Evolutionary conservation across 2,113 vertebrate species (phyloP).

Genomic region (Herpetotheres cachinnans): DNA sequence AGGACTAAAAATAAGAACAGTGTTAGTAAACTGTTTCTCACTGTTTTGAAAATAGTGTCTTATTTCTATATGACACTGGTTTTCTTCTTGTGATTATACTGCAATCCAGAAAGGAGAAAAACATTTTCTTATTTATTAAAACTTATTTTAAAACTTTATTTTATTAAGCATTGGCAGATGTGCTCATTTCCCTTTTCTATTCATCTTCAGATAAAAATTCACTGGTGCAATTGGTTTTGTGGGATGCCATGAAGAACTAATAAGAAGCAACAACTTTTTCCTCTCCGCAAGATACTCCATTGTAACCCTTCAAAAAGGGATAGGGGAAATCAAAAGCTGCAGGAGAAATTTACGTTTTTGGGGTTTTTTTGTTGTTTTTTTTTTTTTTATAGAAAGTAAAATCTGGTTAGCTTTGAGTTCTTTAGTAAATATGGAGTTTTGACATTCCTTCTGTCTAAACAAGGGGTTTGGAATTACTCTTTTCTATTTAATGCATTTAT

Average conservation of each 20-base stretch:
- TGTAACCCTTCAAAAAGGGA: neutral
- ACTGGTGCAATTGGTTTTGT: neutral
- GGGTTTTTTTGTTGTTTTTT: too few relatives aligned
- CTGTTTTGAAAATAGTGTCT: neutral
- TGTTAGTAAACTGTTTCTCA: neutral
- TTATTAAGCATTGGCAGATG: neutral
- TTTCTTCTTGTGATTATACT: neutral
- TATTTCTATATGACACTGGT: neutral
- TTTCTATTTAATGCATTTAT: neutral
- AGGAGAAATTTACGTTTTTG: neutral
- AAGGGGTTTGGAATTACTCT: neutral
- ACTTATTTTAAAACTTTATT: neutral
- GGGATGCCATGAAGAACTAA: neutral
- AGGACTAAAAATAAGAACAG: neutral
- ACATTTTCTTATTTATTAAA: neutral
- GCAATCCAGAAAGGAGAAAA: neutral
- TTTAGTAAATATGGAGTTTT: neutral
- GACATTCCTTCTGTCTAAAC: neutral
- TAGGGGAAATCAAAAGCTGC: neutral
- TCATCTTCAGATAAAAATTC: neutral
- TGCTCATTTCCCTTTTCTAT: neutral
- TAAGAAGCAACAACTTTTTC: neutral
- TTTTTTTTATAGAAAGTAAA: neutral
- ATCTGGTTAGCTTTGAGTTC: neutral
- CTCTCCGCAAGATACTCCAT: neutral